A percentile compares a stretch with the other conserved stretches of the same genome.
phyloP scores from a whole-genome alignment of 2,888 invertebrate genomes.

The Cephonodes hylas region DNA sequence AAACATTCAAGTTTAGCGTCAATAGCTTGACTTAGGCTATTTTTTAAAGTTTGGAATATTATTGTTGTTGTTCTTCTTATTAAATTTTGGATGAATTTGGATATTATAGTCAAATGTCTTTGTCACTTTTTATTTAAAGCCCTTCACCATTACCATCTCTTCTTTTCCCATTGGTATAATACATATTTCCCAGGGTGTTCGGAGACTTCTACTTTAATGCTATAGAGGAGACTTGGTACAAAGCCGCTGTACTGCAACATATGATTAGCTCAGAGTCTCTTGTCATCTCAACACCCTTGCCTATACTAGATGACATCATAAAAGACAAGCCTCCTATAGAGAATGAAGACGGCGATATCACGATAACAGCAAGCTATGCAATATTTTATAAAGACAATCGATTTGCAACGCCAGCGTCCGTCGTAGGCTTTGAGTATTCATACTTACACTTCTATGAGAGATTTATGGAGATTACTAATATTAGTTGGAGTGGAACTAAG shows the following conservation, averaged over 20 bases:
- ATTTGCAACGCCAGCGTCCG: constrained; percentile 91
- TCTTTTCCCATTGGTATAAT: no score
- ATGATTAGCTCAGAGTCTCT: constrained; percentile 88
- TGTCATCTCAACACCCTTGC: constrained; percentile 88
- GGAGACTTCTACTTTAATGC: constrained; percentile 88
- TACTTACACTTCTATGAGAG: constrained; percentile 85
- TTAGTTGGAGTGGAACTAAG: constrained; percentile 36
- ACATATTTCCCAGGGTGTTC: constrained; percentile 84
- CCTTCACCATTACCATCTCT: no score
- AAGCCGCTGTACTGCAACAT: constrained; percentile 92
- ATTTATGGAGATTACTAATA: constrained; percentile 83
- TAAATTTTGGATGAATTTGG: no score
- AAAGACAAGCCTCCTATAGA: constrained; percentile 53
- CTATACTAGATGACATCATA: constrained; percentile 63
- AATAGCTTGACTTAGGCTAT: no score
- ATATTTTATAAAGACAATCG: constrained; percentile 90
- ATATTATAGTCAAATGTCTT: no score
- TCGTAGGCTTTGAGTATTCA: constrained; percentile 92
- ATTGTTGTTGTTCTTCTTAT: no score
- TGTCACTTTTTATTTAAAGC: no score
- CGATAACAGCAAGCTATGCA: constrained; percentile 91
- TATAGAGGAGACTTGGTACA: constrained; percentile 95
- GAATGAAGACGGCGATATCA: constrained; percentile 76
- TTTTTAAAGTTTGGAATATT: no score
- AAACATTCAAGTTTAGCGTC: no score